phyloP scores from a whole-genome alignment of 2,113 vertebrate species.

The Acanthisitta chloris region DNA sequence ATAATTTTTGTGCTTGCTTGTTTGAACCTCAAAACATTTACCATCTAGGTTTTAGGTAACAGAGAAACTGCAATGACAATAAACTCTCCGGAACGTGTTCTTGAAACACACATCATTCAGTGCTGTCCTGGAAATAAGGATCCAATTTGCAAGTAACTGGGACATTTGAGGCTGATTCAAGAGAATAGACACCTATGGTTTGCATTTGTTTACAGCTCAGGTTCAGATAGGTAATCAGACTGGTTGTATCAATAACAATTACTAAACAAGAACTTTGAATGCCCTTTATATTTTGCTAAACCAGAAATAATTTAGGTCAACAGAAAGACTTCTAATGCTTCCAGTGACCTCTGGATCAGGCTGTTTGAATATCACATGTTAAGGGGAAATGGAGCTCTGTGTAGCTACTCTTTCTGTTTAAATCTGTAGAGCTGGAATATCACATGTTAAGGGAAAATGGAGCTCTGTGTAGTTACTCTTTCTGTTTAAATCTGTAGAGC shows the following conservation, averaged over 20 bases:
- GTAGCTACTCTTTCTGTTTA: not conserved
- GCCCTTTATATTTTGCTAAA: not conserved
- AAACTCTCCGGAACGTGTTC: not conserved
- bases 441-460: not conserved
- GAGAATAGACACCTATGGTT: not conserved
- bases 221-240: not conserved
- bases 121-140: not conserved
- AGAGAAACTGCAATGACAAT: not conserved
- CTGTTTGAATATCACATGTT: not conserved
- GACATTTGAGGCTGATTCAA: not conserved
- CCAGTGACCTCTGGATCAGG: not conserved
- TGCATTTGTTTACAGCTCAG: not conserved
- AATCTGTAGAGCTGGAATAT: not conserved
- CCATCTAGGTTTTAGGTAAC: not conserved
- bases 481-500: not conserved
- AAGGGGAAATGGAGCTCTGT: not conserved
- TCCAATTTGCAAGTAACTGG: not conserved
- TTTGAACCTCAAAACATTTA: not conserved
- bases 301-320: not conserved
- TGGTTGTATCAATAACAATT: not conserved
- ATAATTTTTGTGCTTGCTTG: not conserved
- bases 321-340: not conserved
- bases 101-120: fast-evolving
- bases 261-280: not conserved
- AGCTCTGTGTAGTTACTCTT: not conserved